Evolutionary conservation across 2,888 invertebrate species (phyloP).

Genomic region (Spisula solida): DNA sequence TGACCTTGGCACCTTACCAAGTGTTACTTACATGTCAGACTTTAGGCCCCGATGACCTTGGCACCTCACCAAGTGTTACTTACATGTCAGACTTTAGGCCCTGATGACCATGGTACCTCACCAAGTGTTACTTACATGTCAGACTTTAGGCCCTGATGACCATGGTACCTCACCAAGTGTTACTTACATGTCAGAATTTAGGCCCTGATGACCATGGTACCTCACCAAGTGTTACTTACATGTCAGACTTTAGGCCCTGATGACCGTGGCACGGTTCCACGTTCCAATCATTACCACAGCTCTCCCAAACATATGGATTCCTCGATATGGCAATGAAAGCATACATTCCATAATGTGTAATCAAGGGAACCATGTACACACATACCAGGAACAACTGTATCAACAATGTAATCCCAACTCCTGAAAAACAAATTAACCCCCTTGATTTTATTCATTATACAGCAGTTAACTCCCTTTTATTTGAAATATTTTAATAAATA

Average conservation of each 20-base stretch:
- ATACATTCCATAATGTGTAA: constrained; percentile 83
- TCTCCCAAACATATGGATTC: constrained; percentile 79
- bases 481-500: too few relatives aligned
- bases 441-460: background rate
- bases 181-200: too few relatives aligned
- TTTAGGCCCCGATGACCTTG: constrained; percentile 12
- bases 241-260: background rate
- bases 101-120: constrained; percentile 20
- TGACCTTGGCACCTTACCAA: too few relatives aligned
- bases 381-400: constrained; percentile 80
- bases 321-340: constrained; percentile 81
- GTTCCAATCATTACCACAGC: constrained; percentile 75
- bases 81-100: constrained; percentile 7
- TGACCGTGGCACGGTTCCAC: constrained; percentile 34
- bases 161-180: too few relatives aligned
- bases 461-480: too few relatives aligned
- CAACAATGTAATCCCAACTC: constrained; percentile 81
- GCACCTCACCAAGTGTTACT: constrained; percentile 24
- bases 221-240: constrained; percentile 41
- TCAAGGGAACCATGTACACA: constrained; percentile 79
- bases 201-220: too few relatives aligned
- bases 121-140: too few relatives aligned
- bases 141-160: too few relatives aligned
- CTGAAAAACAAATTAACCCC: constrained; percentile 64
- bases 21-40: constrained; percentile 7